Base-by-base conservation (phyloP, 2,888 invertebrate genomes). In the Taphrorychus bicolor region DNA sequence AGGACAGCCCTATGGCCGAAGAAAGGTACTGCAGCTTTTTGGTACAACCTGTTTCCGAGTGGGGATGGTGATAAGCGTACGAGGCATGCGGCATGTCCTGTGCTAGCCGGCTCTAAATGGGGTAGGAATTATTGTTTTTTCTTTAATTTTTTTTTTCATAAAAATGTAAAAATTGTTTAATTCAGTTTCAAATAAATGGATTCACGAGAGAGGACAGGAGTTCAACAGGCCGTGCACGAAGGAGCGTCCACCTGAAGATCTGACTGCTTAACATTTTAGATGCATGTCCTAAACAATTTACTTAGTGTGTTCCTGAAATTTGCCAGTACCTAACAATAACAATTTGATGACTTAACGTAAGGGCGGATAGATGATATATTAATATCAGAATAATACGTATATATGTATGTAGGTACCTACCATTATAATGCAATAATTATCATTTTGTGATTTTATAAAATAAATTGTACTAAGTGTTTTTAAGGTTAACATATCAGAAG, bases 81-180 rank as follows among this genome's bases (percentile, higher is more conserved):
- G 1, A 84, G 97, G 65, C 98, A 98, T 84, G 98, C 97, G 2
- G 98, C 97, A 58, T 98, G 98, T 82, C 98, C 98, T 0, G 98
- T 98, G 40, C 87, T 98, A 11, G 90, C 95, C 2, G 98, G 98
- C 56, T 92, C 93, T 40, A 98, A 98, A 85, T 98, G 98, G 98
- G 97, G 96, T 95, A 84, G 80, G 85, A 21, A 45, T n/a, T 7
- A 40, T 19, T 14, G 18, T 17, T n/a, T n/a, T n/a, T n/a, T n/a
- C n/a, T n/a, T n/a, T n/a, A n/a, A n/a, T n/a, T n/a, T n/a, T n/a
- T n/a, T n/a, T n/a, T n/a, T n/a, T n/a, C n/a, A n/a, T n/a, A n/a
- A n/a, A n/a, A n/a, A n/a, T n/a, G n/a, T n/a, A n/a, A n/a, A n/a
- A n/a, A n/a, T n/a, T n/a, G n/a, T n/a, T n/a, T n/a, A n/a, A n/a